Percentiles rank a stretch among this genome's conserved stretches.
These are phyloP conservation scores for Drosophila sucinea DNA, from an alignment of 1,140 invertebrate species.

Conservation along the genomic window DNA sequence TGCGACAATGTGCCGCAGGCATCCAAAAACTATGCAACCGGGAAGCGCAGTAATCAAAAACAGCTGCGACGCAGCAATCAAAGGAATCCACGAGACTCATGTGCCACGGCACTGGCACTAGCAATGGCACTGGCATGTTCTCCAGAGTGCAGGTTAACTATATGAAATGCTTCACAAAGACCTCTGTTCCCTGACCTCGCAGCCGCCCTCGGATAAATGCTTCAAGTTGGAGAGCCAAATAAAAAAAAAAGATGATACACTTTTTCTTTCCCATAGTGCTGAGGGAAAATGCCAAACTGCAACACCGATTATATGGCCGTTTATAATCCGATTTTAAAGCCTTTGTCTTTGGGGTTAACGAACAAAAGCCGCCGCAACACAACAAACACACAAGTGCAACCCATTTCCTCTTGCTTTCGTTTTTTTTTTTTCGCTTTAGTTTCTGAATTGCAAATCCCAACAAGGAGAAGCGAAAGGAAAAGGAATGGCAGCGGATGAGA, in stretches of 20 bases:
- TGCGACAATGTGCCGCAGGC: slow-evolving; percentile 35
- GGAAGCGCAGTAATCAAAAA: slow-evolving; percentile 42
- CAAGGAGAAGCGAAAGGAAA: background rate
- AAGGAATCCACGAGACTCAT: background rate
- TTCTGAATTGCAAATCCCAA: slow-evolving; percentile 45
- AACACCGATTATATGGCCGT: background rate
- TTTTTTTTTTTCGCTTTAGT: slow-evolving; percentile 10
- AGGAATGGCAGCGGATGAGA: background rate
- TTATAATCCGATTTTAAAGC: slow-evolving; percentile 15
- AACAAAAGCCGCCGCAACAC: background rate
- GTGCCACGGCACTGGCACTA: too few species aligned
- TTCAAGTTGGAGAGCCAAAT: background rate
- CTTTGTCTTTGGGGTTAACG: slow-evolving; percentile 7
- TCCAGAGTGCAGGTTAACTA: background rate
- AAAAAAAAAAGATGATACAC: background rate
- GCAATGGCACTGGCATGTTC: background rate
- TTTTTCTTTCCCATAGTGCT: too few species aligned
- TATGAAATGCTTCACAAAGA: background rate
- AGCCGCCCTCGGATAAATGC: background rate
- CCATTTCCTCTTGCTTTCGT: background rate
- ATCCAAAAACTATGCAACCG: slow-evolving; percentile 42
- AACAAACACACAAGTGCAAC: slow-evolving; percentile 2
- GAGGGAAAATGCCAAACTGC: background rate
- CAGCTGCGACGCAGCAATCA: slow-evolving; percentile 41
- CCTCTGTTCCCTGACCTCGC: too few species aligned